These are phyloP conservation scores for Pelobates fuscus DNA, from an alignment of 2,113 vertebrate species.

Conservation along the genomic window DNA sequence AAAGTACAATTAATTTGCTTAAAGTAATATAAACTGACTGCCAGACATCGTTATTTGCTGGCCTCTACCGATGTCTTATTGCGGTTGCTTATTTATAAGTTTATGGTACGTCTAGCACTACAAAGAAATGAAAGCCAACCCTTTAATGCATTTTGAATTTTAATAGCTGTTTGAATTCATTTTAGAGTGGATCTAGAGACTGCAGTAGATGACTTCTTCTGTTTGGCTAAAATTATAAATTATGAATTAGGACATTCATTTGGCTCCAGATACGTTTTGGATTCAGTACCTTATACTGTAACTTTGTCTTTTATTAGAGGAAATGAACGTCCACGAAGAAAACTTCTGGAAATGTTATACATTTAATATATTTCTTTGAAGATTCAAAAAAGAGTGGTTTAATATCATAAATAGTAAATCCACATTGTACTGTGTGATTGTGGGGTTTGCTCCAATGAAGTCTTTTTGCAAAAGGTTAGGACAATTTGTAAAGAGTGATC, in stretches of 20 bases:
- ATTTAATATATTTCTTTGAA: conserved; percentile 1
- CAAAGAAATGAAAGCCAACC: background rate
- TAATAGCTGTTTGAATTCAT: background rate
- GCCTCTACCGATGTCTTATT: background rate
- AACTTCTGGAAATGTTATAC: conserved; percentile 24
- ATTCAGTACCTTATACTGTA: background rate
- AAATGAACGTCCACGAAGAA: background rate
- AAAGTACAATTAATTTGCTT: background rate
- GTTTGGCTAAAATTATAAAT: background rate
- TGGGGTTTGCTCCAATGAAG: background rate
- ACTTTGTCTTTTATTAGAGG: conserved; percentile 17
- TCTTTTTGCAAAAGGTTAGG: conserved; percentile 16
- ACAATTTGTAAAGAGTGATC: conserved; percentile 6
- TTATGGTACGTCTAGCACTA: background rate
- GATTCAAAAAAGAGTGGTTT: background rate
- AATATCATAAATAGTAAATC: conserved; percentile 14
- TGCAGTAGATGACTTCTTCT: background rate
- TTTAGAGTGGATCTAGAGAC: background rate
- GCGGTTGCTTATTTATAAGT: background rate
- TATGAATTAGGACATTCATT: background rate
- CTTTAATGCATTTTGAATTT: background rate
- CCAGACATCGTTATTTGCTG: background rate
- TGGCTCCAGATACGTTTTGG: background rate
- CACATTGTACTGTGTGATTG: background rate
- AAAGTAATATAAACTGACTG: background rate